These are phyloP conservation scores for Anabacerthia variegaticeps DNA, from an alignment of 2,797 vertebrate genomes.

Conservation along the genomic window DNA sequence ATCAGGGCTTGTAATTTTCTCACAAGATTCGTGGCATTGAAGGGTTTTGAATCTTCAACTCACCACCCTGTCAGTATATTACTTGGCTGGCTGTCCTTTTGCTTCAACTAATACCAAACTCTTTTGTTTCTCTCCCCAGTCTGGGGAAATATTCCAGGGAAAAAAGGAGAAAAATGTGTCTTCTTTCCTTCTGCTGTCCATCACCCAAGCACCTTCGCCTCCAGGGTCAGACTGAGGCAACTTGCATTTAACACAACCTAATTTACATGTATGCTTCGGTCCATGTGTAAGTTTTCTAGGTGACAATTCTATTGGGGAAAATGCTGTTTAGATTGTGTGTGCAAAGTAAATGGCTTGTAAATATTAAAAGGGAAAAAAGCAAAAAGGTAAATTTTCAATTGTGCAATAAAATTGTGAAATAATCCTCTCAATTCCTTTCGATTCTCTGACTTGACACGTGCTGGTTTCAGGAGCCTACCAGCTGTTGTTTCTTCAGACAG, in stretches of 20 bases:
- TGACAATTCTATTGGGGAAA: not conserved
- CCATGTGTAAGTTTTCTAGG: conserved; percentile 23
- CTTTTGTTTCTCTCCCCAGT: not conserved
- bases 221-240: not conserved
- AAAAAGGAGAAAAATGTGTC: not conserved
- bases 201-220: not conserved
- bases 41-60: not conserved
- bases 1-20: not conserved
- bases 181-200: not conserved
- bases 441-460: not conserved
- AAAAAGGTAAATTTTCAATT: conserved; percentile 55
- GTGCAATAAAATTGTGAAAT: conserved; percentile 75
- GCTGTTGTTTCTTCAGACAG: not conserved
- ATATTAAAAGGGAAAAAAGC: not conserved
- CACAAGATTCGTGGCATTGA: not conserved
- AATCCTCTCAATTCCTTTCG: conserved; percentile 36
- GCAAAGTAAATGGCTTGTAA: conserved; percentile 53
- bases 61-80: not conserved
- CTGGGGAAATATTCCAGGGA: not conserved
- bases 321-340: conserved; percentile 26
- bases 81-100: not conserved
- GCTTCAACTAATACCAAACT: not conserved
- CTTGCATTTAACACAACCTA: not conserved
- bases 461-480: not conserved
- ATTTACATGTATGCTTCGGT: conserved; percentile 25